Percentiles rank a stretch among this genome's conserved stretches.
Conservation (phyloP, 2,888 invertebrate genomes). For the Nomada hirtipes region DNA sequence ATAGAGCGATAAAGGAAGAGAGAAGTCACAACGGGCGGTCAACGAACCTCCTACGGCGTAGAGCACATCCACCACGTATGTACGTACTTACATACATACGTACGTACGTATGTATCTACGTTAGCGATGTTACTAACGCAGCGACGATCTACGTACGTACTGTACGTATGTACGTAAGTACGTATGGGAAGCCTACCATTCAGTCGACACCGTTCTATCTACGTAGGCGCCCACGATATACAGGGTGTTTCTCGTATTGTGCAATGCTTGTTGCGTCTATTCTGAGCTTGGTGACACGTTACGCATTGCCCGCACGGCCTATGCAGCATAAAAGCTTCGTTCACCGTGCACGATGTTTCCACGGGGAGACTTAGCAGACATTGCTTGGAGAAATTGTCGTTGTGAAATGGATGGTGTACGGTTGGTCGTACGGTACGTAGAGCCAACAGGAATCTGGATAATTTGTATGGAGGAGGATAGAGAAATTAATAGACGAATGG, state of each 20-base stretch:
- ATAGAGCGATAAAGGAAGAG: conserved; percentile 46
- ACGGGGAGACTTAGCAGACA: no score
- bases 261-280: no score
- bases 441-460: no score
- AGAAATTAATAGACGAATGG: no score
- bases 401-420: no score
- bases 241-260: conserved; percentile 29
- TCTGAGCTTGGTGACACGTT: no score
- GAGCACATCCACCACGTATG: conserved; percentile 40
- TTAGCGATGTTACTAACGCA: conserved; percentile 59
- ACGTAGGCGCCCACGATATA: conserved; percentile 58
- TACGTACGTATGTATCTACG: conserved; percentile 50
- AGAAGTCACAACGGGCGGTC: conserved; percentile 80
- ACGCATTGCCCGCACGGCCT: no score
- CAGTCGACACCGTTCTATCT: conserved; percentile 54
- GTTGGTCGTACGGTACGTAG: no score
- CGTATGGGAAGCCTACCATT: conserved; percentile 65
- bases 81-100: conserved; percentile 46
- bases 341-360: no score
- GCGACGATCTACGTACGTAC: conserved; percentile 47
- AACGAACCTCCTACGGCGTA: conserved; percentile 75
- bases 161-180: conserved; percentile 37
- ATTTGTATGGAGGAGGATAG: no score
- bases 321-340: no score
- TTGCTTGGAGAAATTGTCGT: no score